phyloP scores from a whole-genome alignment of 2,888 invertebrate genomes.

The Lithodes maja region DNA sequence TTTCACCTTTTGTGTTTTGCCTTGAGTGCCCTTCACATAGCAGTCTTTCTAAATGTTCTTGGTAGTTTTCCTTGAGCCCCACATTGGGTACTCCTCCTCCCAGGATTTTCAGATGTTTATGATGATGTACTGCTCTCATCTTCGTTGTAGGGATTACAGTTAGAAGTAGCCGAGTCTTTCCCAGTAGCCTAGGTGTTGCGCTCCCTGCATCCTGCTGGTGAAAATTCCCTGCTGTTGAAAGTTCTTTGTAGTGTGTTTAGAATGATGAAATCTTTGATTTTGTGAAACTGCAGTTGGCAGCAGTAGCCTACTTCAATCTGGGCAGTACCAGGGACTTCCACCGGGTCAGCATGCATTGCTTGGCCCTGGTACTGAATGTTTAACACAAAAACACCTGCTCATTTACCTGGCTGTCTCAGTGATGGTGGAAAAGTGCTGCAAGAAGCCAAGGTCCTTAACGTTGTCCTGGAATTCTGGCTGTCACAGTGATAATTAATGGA shows the following conservation, averaged over 20 bases:
- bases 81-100: no score
- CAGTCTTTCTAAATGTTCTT: no score
- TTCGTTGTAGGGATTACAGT: neutral
- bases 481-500: no score
- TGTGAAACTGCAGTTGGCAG: neutral
- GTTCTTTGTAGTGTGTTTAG: neutral
- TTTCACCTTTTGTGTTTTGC: no score
- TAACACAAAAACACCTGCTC: neutral
- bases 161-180: neutral
- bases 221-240: neutral
- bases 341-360: neutral
- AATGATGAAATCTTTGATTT: no score
- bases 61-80: no score
- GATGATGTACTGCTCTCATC: no score
- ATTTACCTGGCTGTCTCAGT: neutral
- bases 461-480: no score
- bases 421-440: neutral
- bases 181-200: neutral
- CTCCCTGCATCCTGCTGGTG: neutral
- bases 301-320: neutral
- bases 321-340: neutral
- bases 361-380: neutral
- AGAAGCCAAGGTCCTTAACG: neutral
- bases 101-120: no score
- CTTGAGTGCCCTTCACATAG: no score